phyloP scores from a whole-genome alignment of 1,140 invertebrate genomes.

The Halyomorpha halys region DNA sequence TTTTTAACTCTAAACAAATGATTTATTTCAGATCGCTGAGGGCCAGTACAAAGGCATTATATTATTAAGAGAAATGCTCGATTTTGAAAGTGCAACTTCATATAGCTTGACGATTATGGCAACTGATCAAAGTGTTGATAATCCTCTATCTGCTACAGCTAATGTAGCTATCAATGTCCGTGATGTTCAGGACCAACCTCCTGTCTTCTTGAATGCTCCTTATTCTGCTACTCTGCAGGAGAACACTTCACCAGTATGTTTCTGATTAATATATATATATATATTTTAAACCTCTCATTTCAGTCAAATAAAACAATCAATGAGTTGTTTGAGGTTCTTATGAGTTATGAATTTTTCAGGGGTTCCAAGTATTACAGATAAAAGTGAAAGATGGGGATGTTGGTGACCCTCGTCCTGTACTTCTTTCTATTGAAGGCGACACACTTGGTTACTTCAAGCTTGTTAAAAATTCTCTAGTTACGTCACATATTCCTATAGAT shows the following conservation, averaged over 20 bases:
- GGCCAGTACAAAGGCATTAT: conserved; percentile 60
- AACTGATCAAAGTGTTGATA: conserved; percentile 46
- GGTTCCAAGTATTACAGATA: conserved; percentile 50
- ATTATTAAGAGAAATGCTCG: conserved; percentile 48
- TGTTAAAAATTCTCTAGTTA: conserved; percentile 35
- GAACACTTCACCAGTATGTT: conserved; percentile 49
- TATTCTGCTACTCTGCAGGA: conserved; percentile 65
- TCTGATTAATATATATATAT: background rate
- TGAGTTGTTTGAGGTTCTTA: background rate
- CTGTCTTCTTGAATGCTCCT: conserved; percentile 63
- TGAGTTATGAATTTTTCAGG: conserved; percentile 31
- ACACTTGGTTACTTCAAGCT: conserved; percentile 56
- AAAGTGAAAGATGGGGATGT: conserved; percentile 65
- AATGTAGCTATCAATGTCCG: conserved; percentile 61
- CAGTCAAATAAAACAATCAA: background rate
- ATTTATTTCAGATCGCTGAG: conserved; percentile 43
- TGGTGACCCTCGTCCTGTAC: conserved; percentile 53
- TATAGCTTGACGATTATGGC: conserved; percentile 59
- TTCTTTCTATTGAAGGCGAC: conserved; percentile 56
- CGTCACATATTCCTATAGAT: conserved; percentile 54
- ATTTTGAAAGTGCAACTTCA: conserved; percentile 61
- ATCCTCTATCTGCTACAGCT: conserved; percentile 50
- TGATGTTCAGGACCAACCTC: conserved; percentile 73
- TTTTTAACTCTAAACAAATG: too few species aligned
- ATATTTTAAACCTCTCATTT: background rate